A percentile compares a stretch with the other conserved stretches of the same genome.
Conservation (phyloP, 2,113 vertebrate genomes). For the Cheirogaleus medius region DNA sequence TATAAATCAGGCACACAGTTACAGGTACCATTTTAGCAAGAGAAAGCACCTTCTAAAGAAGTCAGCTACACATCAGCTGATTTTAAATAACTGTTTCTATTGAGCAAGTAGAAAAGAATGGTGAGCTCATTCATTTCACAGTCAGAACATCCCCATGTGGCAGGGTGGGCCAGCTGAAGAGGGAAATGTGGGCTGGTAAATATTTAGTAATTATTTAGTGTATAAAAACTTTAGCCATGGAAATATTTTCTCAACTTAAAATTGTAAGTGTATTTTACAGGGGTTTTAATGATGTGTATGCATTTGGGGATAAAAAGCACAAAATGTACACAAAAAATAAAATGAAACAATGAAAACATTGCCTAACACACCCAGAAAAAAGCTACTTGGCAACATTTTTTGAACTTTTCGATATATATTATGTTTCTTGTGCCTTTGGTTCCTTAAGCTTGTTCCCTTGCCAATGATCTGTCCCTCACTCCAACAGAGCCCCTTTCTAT, state of each 20-base stretch:
- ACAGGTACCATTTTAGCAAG: neutral
- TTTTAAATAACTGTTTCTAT: neutral
- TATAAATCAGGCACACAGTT: neutral
- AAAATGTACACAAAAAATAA: neutral
- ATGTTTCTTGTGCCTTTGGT: neutral
- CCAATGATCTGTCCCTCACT: rapidly evolving
- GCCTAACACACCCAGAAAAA: neutral
- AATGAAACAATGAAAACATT: neutral
- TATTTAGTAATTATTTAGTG: conserved; percentile 10
- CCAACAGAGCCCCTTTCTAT: neutral
- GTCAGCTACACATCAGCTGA: conserved; percentile 18
- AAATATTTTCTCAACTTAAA: conserved; percentile 39
- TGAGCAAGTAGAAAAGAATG: conserved; percentile 49
- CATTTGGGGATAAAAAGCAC: conserved; percentile 11
- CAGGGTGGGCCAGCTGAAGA: conserved; percentile 25
- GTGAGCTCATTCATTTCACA: conserved; percentile 30
- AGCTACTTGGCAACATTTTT: neutral
- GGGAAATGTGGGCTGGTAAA: neutral
- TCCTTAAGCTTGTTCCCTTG: neutral
- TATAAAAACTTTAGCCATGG: conserved; percentile 20
- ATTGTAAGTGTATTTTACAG: neutral
- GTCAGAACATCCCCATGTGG: conserved; percentile 38
- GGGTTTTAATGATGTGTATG: neutral
- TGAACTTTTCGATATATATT: neutral
- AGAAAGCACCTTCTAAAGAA: neutral